Evolutionary conservation across 2,113 vertebrate genomes (phyloP).

Genomic region (Hiodon alosoides): DNA sequence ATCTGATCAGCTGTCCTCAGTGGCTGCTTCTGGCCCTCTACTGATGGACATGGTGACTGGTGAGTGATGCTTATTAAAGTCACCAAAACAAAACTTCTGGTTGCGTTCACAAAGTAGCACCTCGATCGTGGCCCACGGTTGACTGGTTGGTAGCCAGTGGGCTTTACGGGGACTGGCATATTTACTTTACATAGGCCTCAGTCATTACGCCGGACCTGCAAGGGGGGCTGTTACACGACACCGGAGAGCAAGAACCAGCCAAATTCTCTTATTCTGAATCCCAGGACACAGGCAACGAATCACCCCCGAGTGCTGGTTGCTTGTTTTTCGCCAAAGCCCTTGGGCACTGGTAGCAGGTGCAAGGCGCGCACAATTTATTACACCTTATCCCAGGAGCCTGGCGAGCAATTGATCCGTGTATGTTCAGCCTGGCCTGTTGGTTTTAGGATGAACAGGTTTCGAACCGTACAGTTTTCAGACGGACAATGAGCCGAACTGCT

Average conservation of each 20-base stretch:
- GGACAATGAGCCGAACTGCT: slow-evolving; percentile 13
- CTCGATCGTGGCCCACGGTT: not conserved
- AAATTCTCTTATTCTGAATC: not conserved
- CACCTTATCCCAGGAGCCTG: not conserved
- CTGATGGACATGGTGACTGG: not conserved
- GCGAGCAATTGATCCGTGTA: not conserved
- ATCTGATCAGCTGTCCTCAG: not conserved
- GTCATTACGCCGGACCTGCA: not conserved
- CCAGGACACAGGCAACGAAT: not conserved
- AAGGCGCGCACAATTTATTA: slow-evolving; percentile 18
- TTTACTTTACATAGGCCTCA: not conserved
- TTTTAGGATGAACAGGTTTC: not conserved
- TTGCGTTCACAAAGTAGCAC: not conserved
- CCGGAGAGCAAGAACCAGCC: not conserved
- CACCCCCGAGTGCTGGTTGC: slow-evolving; percentile 13
- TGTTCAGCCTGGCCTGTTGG: not conserved
- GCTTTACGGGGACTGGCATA: not conserved
- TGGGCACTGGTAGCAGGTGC: slow-evolving; percentile 11
- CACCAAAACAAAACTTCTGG: not conserved
- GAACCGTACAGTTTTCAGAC: not conserved
- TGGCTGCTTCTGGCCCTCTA: not conserved
- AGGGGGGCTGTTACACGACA: not conserved
- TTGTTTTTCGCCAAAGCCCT: slow-evolving; percentile 6
- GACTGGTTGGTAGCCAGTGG: not conserved
- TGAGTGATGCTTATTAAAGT: slow-evolving; percentile 1